Base-by-base conservation (phyloP, 2,888 invertebrate genomes). In the Drosophila anomalata region DNA sequence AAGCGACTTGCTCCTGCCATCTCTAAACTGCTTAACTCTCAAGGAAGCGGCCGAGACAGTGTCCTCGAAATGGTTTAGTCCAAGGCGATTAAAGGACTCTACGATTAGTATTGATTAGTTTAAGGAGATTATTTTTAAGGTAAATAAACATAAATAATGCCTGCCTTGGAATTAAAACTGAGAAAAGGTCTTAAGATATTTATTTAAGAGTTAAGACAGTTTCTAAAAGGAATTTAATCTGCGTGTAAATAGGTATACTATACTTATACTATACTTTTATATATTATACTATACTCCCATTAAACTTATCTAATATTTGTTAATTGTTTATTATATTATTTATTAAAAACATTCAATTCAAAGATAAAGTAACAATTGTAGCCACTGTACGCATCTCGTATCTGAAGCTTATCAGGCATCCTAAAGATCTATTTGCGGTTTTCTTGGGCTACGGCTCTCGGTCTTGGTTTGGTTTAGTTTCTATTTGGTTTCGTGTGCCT, bases 401-500 rank as follows among this genome's bases (percentile, higher is more conserved):
- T 29, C 54, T 66, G 22, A 39, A 50, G 69, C 84, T 82, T 82
- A 82, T 88, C 82, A 75, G 57, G 51, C 63, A 69, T 72, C 73
- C 66, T 44, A 51, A 86, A 88, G 82, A 88, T 88, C 84, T 82
- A 86, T 88, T 79, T 83, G 76, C 71, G 76, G 73, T 72, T 81
- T 69, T 57, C 54, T 73, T 78, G 76, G 70, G 75, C 44, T 65
- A 71, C 76, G 42, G 48, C 53, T 74, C 53, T 74, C 67, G 63
- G 68, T 68, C 62, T 52, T 39, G 73, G 53, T 63, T 68, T 71
- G 65, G 58, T 59, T 69, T 75, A 50, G 78, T 70, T 79, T 76
- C 65, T 54, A 81, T 69, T 79, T 61, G 41, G 36, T 66, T 79
- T 70, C 60, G 79, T 76, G 79, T 76, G 76, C 47, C 52, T 39